Percentiles rank a stretch among this genome's conserved stretches.
phyloP scores from a whole-genome alignment of 2,113 vertebrate genomes.

The Oryzias javanicus region DNA sequence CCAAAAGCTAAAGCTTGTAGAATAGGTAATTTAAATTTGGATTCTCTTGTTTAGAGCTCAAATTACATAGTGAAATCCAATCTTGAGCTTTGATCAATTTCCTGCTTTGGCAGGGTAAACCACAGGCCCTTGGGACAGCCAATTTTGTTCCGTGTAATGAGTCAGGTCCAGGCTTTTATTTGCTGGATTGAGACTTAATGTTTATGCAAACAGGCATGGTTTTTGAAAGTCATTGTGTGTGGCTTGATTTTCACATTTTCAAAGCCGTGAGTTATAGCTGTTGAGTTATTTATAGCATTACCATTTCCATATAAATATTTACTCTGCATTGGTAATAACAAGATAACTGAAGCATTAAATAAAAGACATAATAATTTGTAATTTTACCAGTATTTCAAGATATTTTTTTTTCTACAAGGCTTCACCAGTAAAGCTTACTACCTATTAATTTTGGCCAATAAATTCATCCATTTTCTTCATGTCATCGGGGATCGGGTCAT shows the following conservation, averaged over 20 bases:
- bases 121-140: conserved; percentile 23
- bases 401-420: no score
- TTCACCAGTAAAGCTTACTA: no score
- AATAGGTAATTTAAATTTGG: conserved; percentile 28
- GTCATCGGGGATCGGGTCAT: no score
- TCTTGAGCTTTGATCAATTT: conserved; percentile 32
- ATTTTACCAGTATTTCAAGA: no score
- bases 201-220: conserved; percentile 26
- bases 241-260: not conserved
- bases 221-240: conserved; percentile 17
- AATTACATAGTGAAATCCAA: conserved; percentile 51
- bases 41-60: conserved; percentile 42
- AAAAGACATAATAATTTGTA: not conserved
- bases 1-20: not conserved
- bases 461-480: no score
- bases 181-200: conserved; percentile 52
- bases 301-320: no score
- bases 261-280: no score
- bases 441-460: no score
- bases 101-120: conserved; percentile 15
- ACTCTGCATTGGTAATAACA: no score
- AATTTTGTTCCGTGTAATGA: conserved; percentile 47
- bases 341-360: not conserved
- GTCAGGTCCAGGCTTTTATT: conserved; percentile 46
- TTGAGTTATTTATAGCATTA: no score